Percentiles rank a stretch among this genome's conserved stretches.
phyloP scores from a whole-genome alignment of 2,797 vertebrate species.

The Danio tinwini region DNA sequence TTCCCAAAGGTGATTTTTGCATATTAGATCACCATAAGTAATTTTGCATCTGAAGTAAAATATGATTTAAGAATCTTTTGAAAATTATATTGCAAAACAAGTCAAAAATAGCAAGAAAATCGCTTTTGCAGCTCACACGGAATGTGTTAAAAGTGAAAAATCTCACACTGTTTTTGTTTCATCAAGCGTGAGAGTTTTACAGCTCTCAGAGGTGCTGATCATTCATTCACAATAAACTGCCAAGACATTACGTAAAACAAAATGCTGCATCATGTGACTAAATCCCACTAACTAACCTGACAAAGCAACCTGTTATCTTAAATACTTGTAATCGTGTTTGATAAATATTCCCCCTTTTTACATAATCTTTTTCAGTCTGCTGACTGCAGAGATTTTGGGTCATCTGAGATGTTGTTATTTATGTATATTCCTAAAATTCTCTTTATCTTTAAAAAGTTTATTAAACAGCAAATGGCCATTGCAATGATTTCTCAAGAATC shows the following conservation, averaged over 20 bases:
- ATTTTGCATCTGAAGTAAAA: too few relatives aligned
- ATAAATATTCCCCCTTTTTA: slow-evolving; percentile 66
- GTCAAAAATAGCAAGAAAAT: too few relatives aligned
- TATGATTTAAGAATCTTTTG: too few relatives aligned
- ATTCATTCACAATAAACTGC: slow-evolving; percentile 30
- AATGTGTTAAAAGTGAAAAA: not conserved
- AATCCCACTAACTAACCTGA: slow-evolving; percentile 67
- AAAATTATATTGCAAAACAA: too few relatives aligned
- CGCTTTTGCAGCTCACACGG: too few relatives aligned
- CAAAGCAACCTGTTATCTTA: slow-evolving; percentile 71
- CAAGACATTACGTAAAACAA: slow-evolving; percentile 64
- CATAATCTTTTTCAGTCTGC: slow-evolving; percentile 57
- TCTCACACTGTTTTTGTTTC: not conserved
- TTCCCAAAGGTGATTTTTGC: too few relatives aligned
- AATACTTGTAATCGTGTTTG: slow-evolving; percentile 64
- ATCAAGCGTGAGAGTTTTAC: not conserved
- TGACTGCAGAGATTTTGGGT: not conserved
- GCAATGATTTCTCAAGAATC: not conserved
- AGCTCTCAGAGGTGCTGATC: not conserved
- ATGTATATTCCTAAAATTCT: too few relatives aligned
- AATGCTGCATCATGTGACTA: slow-evolving; percentile 66
- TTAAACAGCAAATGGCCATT: not conserved
- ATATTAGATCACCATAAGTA: too few relatives aligned
- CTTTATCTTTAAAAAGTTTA: not conserved
- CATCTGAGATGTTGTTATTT: not conserved